phyloP scores from a whole-genome alignment of 2,797 vertebrate genomes.

The Thunnus albacares region DNA sequence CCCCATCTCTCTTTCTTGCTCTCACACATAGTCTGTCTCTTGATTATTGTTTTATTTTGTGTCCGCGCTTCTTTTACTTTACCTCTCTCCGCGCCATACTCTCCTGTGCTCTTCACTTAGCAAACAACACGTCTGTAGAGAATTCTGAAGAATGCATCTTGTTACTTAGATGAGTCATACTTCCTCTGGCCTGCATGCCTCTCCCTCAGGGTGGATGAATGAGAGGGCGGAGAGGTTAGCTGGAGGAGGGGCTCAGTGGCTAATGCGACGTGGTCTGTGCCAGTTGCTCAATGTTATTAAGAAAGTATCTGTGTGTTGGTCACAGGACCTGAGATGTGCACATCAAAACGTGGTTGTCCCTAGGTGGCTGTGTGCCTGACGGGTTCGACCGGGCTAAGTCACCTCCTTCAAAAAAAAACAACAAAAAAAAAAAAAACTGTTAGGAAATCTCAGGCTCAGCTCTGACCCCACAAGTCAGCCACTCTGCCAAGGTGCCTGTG shows the following conservation, averaged over 20 bases:
- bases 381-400: constrained; percentile 71
- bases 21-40: constrained; percentile 44
- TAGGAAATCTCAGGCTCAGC: constrained; percentile 73
- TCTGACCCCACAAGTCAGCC: constrained; percentile 60
- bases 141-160: constrained; percentile 87
- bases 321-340: constrained; percentile 42
- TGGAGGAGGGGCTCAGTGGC: constrained; percentile 75
- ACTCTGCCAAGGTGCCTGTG: constrained; percentile 51
- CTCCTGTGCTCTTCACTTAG: constrained; percentile 80
- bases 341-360: constrained; percentile 51
- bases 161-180: constrained; percentile 89
- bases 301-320: constrained; percentile 65
- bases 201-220: constrained; percentile 86
- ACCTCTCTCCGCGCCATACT: constrained; percentile 59
- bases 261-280: constrained; percentile 67
- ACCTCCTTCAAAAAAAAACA: constrained; percentile 64
- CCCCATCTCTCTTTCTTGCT: constrained; percentile 42
- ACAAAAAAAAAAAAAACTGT: background rate
- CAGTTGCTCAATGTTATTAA: constrained; percentile 75
- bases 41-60: constrained; percentile 47
- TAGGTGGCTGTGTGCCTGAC: constrained; percentile 65
- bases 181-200: constrained; percentile 87
- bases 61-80: constrained; percentile 43
- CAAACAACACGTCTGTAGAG: constrained; percentile 85
- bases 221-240: constrained; percentile 78